Evolutionary conservation across 1,140 invertebrate species (phyloP), one percentile per base, ranked within the genome.

Genomic region (Cotesia chilonis): DNA sequence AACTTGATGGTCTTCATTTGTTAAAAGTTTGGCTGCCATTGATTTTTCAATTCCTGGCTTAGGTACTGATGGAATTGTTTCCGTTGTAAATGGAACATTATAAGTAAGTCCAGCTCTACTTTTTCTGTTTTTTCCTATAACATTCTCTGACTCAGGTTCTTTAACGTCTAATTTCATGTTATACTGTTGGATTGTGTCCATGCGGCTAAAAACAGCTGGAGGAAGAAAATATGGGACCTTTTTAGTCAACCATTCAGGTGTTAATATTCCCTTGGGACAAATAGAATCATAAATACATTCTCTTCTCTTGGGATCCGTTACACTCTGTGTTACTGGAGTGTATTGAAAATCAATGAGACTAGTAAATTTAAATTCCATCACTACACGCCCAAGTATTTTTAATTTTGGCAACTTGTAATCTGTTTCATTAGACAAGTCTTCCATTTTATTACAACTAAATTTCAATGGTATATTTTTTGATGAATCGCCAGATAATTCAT

Each of bases 291-390:
- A 90, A 12, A 93, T 87, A 78, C 89, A 92, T 72, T 90, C 87
- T 76, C 75, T 84, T 76, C 76, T 85, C 80, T 74, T 87, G 77
- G 81, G 84, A 79, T 82, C 83, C 71, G 75, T 82, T 78, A 78
- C 84, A 71, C 71, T 81, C 68, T 84, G 80, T 57, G 85, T 81
- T 75, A 96, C 88, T 28, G 96, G 95, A 57, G 98, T 83, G 84
- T 93, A 98, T 87, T 98, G 96, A 84, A 96, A 98, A 85, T 98
- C 96, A 84, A 91, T 93, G 71, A 97, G 85, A 79, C 94, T 90
- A 78, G 90, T 90, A 88, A 95, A 96, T 82, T 89, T 91, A 82
- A 93, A 94, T 75, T 91, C 90, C 54, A 88, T 90, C 17, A 90
- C 88, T 36, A 94, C 89, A 74, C 88, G 84, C 4, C 94, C 95